Evolutionary conservation across 2,888 invertebrate species (phyloP), one percentile per base, ranked within the genome.

Genomic region (Pammene fasciana): DNA sequence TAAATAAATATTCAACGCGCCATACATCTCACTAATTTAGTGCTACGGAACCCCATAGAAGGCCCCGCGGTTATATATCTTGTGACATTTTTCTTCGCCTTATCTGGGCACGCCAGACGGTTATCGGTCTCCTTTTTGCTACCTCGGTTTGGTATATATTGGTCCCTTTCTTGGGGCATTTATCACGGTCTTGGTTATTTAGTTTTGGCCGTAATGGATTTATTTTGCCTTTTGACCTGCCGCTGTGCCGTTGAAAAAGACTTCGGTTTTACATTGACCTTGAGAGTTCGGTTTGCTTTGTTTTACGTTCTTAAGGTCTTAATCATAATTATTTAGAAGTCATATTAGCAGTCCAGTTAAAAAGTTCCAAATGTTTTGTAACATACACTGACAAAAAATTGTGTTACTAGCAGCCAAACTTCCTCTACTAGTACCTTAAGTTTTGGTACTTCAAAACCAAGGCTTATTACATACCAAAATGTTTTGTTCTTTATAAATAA

Each of bases 1-100:
- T 85, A 89, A 87, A 92, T 92, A 91, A 88, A 91, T 91, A 92
- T 91, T 90, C 90, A 92, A 87, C 87, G 79, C 80, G 78, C 85
- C 84, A 88, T 92, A 90, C 82, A 87, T 92, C 92, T 90, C 85
- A 92, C 91, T 92, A 92, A 92, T 91, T 92, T 90, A 91, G 86
- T 86, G 83, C 86, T 82, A 79, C 86, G 81, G 85, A 83, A 86
- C 89, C 90, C 90, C 84, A 86, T 90, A 90, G 89, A 88, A 82
- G 76, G 80, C 85, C 87, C 88, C 76, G 81, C 78, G 85, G 83
- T 88, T 88, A 89, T 89, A 90, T 90, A 91, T 89, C 88, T 83
- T 75, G 84, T 82, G 90, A 90, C 91, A 92, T 92, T 92, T 92
- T 92, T 92, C 92, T 89, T 87, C 77, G 82, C 83, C 87, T 92